Conservation (phyloP, 2,113 vertebrate species). For the Rallus limicola region DNA sequence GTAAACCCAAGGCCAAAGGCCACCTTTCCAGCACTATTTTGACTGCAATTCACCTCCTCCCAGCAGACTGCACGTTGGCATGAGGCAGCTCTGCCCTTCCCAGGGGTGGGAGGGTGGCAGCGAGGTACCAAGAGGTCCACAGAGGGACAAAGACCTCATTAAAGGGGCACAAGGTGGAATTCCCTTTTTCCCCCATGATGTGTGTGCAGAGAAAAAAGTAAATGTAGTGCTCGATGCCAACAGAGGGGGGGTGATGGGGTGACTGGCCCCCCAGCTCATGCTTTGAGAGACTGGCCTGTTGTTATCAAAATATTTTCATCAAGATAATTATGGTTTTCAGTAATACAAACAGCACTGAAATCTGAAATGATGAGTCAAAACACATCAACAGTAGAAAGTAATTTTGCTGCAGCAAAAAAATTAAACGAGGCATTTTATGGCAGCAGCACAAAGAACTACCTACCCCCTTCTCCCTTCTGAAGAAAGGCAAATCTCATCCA, state of each 20-base stretch:
- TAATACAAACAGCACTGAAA: background rate
- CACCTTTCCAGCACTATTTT: background rate
- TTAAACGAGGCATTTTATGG: background rate
- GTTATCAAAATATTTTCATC: background rate
- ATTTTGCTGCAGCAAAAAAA: background rate
- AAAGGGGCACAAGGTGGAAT: background rate
- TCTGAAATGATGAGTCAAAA: background rate
- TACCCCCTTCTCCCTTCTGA: background rate
- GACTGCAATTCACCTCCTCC: background rate
- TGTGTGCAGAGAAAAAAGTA: background rate
- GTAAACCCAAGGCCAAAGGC: background rate
- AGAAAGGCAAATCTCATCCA: background rate
- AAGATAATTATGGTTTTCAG: background rate
- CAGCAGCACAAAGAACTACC: background rate
- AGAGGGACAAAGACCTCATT: background rate
- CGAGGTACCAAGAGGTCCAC: rapidly evolving
- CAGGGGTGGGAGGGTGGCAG: background rate
- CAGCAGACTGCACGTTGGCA: rapidly evolving
- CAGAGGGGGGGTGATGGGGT: background rate
- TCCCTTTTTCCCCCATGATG: background rate
- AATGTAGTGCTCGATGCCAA: background rate
- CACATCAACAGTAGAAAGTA: background rate
- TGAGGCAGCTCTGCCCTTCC: background rate
- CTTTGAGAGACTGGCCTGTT: background rate
- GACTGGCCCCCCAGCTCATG: too few relatives aligned